Conservation (phyloP, 2,797 vertebrate genomes). For the Enteromius paludinosus region DNA sequence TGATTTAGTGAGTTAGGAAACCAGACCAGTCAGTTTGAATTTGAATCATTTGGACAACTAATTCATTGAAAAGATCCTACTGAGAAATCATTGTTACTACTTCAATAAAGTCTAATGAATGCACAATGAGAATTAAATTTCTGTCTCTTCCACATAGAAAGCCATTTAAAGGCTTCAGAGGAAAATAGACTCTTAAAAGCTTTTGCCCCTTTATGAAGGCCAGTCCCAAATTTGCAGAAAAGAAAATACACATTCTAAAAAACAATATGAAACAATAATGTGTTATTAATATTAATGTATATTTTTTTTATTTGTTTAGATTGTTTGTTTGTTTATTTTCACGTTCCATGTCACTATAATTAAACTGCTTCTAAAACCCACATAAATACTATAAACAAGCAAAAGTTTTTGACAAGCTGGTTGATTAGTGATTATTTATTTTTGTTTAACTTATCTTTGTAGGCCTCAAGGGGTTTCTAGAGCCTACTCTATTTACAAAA, state of each 20-base stretch:
- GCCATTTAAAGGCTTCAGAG: background rate
- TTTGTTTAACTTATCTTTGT: conserved; percentile 6
- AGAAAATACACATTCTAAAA: background rate
- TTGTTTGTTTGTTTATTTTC: background rate
- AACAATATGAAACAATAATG: no score
- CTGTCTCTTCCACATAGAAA: background rate
- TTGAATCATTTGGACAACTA: background rate
- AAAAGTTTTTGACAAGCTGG: background rate
- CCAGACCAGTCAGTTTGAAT: background rate
- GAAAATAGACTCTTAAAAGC: background rate
- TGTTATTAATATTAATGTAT: no score
- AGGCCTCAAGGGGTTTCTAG: background rate
- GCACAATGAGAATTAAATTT: background rate
- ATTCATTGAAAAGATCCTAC: background rate
- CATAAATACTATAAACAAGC: background rate
- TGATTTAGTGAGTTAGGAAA: background rate
- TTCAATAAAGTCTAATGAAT: background rate
- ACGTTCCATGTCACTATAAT: background rate
- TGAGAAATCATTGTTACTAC: background rate
- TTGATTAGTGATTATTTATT: background rate
- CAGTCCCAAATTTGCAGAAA: background rate
- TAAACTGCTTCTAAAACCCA: conserved; percentile 13
- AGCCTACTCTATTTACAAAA: conserved; percentile 31
- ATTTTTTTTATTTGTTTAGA: no score
- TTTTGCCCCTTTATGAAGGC: background rate